Base-by-base conservation (phyloP, 1,140 invertebrate genomes). In the Elymnias hypermnestra region DNA sequence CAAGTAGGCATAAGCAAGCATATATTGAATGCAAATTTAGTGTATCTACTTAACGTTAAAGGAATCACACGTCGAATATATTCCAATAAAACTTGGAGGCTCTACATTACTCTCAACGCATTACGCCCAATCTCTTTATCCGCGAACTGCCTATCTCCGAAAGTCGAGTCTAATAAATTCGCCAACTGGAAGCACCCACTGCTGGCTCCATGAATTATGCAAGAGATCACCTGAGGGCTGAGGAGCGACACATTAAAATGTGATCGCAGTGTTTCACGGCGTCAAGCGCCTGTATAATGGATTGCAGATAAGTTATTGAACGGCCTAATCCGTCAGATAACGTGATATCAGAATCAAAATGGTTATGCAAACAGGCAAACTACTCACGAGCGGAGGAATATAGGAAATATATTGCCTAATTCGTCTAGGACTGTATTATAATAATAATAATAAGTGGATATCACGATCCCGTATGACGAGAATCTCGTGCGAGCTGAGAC, bases 201-300 rank as follows among this genome's bases (percentile, higher is more conserved):
- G 45, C 26, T 44, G 46, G 35, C 51, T 36, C 50, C 65, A 74
- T 77, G 73, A 73, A 77, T 77, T 70, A 77, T 77, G 71, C 61
- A 73, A 21, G 15, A 52, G 62, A 66, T 72, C 58, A 63, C 60
- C 62, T 64, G 57, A 29, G 26, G 26, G 9, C 2, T 13, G 3
- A 2, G 8, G 7, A 29, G 67, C 52, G 74, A 71, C 69, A 72
- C 72, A 75, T 78, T 78, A 78, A 75, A 73, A 66, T 57, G 72
- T 58, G 66, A 63, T 73, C 66, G 63, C 36, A 44, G 51, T 46
- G 31, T 53, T 72, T 66, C 64, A 60, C 4, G 10, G 26, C 59
- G 55, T 52, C 47, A 37, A n/a, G n/a, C 18, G 22, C 44, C 33
- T 41, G 41, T 47, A 29, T 29, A 36, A 47, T 42, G 38, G 33